phyloP scores from a whole-genome alignment of 2,888 invertebrate genomes.

The Magallana nippona region DNA sequence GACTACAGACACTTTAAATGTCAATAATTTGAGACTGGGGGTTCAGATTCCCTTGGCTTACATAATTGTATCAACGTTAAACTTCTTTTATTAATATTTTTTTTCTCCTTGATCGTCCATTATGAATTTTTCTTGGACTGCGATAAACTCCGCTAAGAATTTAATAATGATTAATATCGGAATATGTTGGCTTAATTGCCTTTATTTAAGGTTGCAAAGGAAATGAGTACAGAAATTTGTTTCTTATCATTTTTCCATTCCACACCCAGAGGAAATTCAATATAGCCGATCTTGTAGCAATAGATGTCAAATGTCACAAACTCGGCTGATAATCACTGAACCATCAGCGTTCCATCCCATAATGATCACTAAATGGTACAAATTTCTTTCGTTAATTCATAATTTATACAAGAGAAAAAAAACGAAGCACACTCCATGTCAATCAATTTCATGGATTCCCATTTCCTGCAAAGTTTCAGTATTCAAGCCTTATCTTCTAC shows the following conservation, averaged over 20 bases:
- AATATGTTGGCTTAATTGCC: neutral
- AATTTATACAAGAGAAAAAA: neutral
- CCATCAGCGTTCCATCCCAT: neutral
- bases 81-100: constrained; percentile 22
- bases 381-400: neutral
- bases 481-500: neutral
- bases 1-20: constrained; percentile 12
- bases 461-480: neutral
- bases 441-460: neutral
- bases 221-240: constrained; percentile 12
- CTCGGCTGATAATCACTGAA: neutral
- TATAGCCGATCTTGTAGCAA: neutral
- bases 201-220: neutral
- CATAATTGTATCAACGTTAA: constrained; percentile 29
- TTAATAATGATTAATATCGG: constrained; percentile 8
- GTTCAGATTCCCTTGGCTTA: constrained; percentile 11
- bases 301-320: neutral
- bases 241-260: neutral
- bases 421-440: neutral
- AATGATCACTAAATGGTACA: neutral
- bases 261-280: constrained; percentile 12
- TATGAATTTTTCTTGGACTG: constrained; percentile 15
- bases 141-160: constrained; percentile 13
- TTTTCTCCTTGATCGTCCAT: neutral
- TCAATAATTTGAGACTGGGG: constrained; percentile 17